Evolutionary conservation across 2,888 invertebrate species (phyloP).

Genomic region (Epinotia bilunana): DNA sequence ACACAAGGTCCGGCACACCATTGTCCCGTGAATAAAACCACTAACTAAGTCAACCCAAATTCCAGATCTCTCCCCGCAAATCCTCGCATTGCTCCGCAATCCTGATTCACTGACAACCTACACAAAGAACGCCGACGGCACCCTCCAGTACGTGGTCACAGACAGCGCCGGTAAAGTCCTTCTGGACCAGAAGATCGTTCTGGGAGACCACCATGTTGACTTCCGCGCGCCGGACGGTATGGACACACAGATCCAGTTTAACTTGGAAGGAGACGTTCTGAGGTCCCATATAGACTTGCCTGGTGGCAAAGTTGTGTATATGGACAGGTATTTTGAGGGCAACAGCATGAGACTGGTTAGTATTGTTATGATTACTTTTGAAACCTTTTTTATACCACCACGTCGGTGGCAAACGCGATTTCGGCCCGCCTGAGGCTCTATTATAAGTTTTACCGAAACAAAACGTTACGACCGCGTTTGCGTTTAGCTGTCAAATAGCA

Average conservation of each 20-base stretch:
- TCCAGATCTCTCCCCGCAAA: constrained; percentile 36
- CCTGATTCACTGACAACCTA: constrained; percentile 40
- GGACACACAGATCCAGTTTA: constrained; percentile 35
- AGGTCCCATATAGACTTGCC: constrained; percentile 41
- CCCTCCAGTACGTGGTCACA: constrained; percentile 44
- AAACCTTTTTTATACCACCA: no score
- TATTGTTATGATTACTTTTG: background rate
- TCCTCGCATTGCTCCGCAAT: constrained; percentile 25
- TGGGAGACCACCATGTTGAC: constrained; percentile 37
- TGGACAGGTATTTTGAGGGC: constrained; percentile 44
- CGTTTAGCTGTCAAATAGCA: no score
- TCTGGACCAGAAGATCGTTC: constrained; percentile 42
- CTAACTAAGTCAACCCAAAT: background rate
- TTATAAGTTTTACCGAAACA: no score
- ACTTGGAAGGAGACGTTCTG: constrained; percentile 44
- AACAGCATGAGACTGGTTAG: constrained; percentile 46
- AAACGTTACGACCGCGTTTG: no score
- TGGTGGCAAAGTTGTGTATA: constrained; percentile 37
- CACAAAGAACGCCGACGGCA: constrained; percentile 46
- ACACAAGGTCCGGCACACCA: background rate
- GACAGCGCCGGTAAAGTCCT: constrained; percentile 13
- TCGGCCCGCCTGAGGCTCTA: no score
- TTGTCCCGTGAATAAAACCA: no score
- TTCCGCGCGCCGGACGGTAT: constrained; percentile 45
- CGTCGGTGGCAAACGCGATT: no score